phyloP scores from a whole-genome alignment of 2,113 vertebrate species.

The Jacana jacana region DNA sequence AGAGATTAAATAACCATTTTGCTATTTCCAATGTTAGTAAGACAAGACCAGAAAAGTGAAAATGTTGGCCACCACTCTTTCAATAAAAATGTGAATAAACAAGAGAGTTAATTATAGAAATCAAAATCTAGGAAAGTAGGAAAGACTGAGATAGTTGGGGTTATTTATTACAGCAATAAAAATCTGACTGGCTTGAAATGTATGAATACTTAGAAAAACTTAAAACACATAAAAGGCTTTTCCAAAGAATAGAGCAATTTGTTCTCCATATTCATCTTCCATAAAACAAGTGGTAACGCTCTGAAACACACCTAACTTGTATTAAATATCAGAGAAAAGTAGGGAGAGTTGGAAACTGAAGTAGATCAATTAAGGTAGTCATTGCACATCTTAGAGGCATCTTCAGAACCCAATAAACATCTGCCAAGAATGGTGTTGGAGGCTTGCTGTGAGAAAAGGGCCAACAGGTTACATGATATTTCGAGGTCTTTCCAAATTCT shows the following conservation, averaged over 20 bases:
- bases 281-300: background rate
- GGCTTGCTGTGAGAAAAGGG: background rate
- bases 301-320: background rate
- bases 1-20: background rate
- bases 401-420: background rate
- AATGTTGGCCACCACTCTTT: background rate
- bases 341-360: background rate
- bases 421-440: background rate
- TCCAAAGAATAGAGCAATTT: background rate
- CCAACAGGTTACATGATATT: fast-evolving
- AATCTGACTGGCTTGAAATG: background rate
- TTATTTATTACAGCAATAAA: background rate
- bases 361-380: background rate
- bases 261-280: background rate
- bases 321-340: background rate
- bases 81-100: background rate
- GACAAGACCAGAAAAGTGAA: background rate
- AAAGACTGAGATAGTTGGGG: background rate
- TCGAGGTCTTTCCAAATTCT: background rate
- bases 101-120: background rate
- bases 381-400: background rate
- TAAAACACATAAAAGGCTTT: background rate
- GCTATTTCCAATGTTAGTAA: background rate
- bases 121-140: background rate
- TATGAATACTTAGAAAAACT: background rate